Evolutionary conservation across 1,140 invertebrate genomes (phyloP), one percentile per base, ranked within the genome.

Genomic region (Arion vulgaris): DNA sequence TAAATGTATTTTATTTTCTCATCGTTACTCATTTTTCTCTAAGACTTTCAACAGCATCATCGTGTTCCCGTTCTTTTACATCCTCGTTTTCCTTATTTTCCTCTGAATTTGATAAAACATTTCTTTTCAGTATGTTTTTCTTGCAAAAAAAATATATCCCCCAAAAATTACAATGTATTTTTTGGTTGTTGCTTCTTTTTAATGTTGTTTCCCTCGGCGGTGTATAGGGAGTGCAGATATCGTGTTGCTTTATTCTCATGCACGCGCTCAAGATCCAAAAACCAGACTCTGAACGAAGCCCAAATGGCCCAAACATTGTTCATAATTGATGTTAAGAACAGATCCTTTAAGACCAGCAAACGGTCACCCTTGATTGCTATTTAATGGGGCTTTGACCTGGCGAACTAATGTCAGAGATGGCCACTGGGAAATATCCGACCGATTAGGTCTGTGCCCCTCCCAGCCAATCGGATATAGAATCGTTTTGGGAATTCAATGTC

Each of bases 301-400:
- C 62, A 32, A 66, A 66, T 66, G 28, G 62, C 62, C 62, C 62
- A 32, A 66, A 66, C 32, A 66, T 66, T 66, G 62, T 32, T 17
- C 62, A 32, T 66, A 66, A 66, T 66, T 66, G 28, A 32, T 66
- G 62, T 66, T 66, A 66, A 66, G 62, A 66, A 66, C 62, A 13
- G 62, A 66, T 32, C n/a, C n/a, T 66, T 66, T 66, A 66, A 66
- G 62, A 32, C 62, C 62, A 66, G 62, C 28, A 66, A 66, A 66
- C 28, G 62, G 62, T 66, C 62, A 66, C 28, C 62, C 1, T 32
- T 66, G 62, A 66, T 66, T 66, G 62, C 62, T 66, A 66, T 66
- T 66, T 66, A 66, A 66, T 66, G 62, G 32, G 62, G 62, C 62
- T 66, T 66, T 32, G 62, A 66, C 62, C 62, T 66, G n/a, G n/a